Evolutionary conservation across 2,797 vertebrate genomes (phyloP).

Genomic region (Chlorospingus semifuscus): DNA sequence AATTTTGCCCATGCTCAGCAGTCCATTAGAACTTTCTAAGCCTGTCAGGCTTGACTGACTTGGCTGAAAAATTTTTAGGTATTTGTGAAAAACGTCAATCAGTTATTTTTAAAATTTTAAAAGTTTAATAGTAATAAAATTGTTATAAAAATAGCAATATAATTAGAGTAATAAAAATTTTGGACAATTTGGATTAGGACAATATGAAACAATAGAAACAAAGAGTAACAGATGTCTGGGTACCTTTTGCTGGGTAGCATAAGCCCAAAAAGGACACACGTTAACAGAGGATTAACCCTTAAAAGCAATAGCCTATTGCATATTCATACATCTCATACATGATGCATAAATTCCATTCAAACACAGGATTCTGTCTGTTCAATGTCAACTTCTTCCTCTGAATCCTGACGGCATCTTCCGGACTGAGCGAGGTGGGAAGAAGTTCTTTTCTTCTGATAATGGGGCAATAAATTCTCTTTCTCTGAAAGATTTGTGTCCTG

Average conservation of each 20-base stretch:
- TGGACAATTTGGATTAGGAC: not conserved
- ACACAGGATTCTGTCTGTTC: too few species aligned
- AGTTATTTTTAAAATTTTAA: not conserved
- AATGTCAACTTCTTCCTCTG: too few species aligned
- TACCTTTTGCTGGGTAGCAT: not conserved
- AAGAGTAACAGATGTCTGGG: accelerated
- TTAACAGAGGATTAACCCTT: not conserved
- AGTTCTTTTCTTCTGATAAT: too few species aligned
- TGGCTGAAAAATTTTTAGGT: not conserved
- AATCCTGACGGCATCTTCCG: too few species aligned
- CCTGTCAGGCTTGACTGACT: not conserved
- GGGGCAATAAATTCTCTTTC: too few species aligned
- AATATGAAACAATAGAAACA: not conserved
- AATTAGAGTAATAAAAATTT: not conserved
- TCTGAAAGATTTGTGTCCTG: too few species aligned
- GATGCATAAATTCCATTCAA: not conserved
- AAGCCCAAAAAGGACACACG: not conserved
- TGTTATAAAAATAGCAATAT: not conserved
- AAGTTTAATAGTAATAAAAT: not conserved
- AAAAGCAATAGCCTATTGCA: not conserved
- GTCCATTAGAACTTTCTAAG: not conserved
- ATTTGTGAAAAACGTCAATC: not conserved
- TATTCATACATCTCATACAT: not conserved
- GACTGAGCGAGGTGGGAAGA: too few species aligned
- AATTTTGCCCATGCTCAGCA: not conserved